Evolutionary conservation across 2,797 vertebrate species (phyloP), one percentile per base, ranked within the genome.

Genomic region (Ceryle rudis): DNA sequence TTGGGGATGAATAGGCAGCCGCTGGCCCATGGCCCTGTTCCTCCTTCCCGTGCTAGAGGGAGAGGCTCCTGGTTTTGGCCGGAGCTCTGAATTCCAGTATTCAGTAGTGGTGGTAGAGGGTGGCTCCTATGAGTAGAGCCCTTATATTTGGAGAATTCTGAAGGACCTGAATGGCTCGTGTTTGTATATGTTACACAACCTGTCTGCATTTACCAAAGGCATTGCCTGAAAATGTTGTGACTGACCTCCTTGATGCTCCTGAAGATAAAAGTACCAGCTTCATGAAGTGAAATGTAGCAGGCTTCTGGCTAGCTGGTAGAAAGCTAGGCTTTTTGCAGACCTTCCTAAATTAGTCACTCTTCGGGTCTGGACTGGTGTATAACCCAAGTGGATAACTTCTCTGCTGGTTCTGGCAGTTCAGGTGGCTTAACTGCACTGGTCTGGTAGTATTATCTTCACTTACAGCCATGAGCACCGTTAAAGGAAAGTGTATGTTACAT

Each of bases 21-120:
- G 70, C 93, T 94, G 94, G 94, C 94, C 44, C 5, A 1, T 6
- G 37, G 77, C 82, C 77, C 65, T 39, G 20, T 28, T 61, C 64
- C 70, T 74, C 69, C 65, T 87, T 85, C 54, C 79, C 2, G 0
- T 71, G 17, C 73, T 39, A 3, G 9, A 81, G 87, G 90, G 85
- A 94, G 87, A 89, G 89, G 89, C 84, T 96, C 31, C 67, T 57
- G 52, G 22, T 66, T 80, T 91, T 80, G 75, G 65, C 94, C 33
- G 65, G n/a, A 73, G 39, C 64, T 66, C 65, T 82, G 80, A 69
- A 79, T 95, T 92, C 81, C 77, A 35, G 28, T 18, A 17, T 79
- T 72, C 54, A 28, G 37, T 19, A 86, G 49, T 69, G 81, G 41
- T 88, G 77, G 22, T 54, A 41, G 23, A 78, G 37, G 41, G 20